phyloP scores from a whole-genome alignment of 2,888 invertebrate genomes.

The Noctua janthe region DNA sequence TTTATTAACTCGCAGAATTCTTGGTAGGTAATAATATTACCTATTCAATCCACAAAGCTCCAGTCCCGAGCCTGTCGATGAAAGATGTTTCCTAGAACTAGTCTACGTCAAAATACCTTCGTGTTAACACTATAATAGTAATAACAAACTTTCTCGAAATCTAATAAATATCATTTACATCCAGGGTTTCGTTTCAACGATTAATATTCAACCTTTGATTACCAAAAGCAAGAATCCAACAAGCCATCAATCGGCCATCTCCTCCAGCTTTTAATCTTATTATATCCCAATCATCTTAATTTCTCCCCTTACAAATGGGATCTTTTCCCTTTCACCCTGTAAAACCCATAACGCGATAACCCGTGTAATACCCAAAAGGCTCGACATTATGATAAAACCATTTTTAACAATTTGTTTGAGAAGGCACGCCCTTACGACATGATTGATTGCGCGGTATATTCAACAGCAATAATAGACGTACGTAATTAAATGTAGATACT shows the following conservation, averaged over 20 bases:
- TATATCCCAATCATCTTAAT: slow-evolving; percentile 31
- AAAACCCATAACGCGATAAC: slow-evolving; percentile 36
- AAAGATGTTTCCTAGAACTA: background rate
- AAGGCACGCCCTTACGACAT: slow-evolving; percentile 58
- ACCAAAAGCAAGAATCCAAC: slow-evolving; percentile 12
- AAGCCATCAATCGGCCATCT: slow-evolving; percentile 16
- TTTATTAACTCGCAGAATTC: background rate
- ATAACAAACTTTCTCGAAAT: background rate
- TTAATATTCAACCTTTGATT: background rate
- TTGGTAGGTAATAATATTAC: background rate
- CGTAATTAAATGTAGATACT: slow-evolving; percentile 71
- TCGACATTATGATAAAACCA: slow-evolving; percentile 53
- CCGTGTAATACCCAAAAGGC: slow-evolving; percentile 40
- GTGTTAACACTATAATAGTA: background rate
- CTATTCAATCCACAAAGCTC: background rate
- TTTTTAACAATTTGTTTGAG: slow-evolving; percentile 60
- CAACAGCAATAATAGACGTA: slow-evolving; percentile 55
- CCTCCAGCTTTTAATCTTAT: slow-evolving; percentile 19
- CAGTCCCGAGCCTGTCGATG: background rate
- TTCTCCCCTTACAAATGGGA: slow-evolving; percentile 18
- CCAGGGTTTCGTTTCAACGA: too few species aligned
- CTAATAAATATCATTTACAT: too few species aligned
- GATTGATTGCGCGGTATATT: slow-evolving; percentile 63
- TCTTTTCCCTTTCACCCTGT: slow-evolving; percentile 22
- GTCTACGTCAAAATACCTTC: background rate